Conservation (phyloP, 1,140 invertebrate genomes). For the Metaphire vulgaris region DNA sequence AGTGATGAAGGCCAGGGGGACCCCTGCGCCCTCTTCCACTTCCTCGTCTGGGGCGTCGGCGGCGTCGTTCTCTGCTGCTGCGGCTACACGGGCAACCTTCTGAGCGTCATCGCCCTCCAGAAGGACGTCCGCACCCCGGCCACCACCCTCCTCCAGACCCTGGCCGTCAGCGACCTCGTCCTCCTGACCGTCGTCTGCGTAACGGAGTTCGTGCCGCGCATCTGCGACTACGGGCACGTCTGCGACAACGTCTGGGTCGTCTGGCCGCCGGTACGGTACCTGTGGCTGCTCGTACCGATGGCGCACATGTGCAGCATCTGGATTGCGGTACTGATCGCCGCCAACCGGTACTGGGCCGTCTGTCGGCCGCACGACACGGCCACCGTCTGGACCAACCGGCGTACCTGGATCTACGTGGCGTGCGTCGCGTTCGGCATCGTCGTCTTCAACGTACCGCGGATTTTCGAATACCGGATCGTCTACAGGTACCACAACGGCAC, state of each 20-base stretch:
- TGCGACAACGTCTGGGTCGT: slow-evolving; percentile 26
- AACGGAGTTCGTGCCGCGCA: slow-evolving; percentile 18
- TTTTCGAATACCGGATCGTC: slow-evolving; percentile 29
- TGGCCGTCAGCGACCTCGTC: slow-evolving; percentile 27
- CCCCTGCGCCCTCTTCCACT: slow-evolving; percentile 25
- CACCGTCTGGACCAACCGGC: slow-evolving; percentile 18
- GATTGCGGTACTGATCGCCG: slow-evolving; percentile 27
- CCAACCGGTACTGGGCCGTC: slow-evolving; percentile 31
- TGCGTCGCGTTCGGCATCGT: slow-evolving; percentile 16
- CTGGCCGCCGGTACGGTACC: slow-evolving; percentile 27
- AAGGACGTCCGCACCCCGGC: slow-evolving; percentile 18
- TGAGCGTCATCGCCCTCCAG: slow-evolving; percentile 26
- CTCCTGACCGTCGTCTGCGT: slow-evolving; percentile 23
- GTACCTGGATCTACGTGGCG: slow-evolving; percentile 20
- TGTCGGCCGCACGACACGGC: slow-evolving; percentile 17
- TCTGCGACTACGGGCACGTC: slow-evolving; percentile 24
- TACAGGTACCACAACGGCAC: background rate
- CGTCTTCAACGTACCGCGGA: slow-evolving; percentile 28
- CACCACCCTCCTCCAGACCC: slow-evolving; percentile 23
- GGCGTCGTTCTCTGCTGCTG: slow-evolving; percentile 18
- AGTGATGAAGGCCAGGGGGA: background rate
- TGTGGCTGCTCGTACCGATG: slow-evolving; percentile 28
- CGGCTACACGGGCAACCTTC: slow-evolving; percentile 26
- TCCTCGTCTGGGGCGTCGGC: slow-evolving; percentile 25
- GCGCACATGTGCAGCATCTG: slow-evolving; percentile 31